These are phyloP conservation scores for Gasteruption jaculator DNA, from an alignment of 2,888 invertebrate species.

Conservation along the genomic window DNA sequence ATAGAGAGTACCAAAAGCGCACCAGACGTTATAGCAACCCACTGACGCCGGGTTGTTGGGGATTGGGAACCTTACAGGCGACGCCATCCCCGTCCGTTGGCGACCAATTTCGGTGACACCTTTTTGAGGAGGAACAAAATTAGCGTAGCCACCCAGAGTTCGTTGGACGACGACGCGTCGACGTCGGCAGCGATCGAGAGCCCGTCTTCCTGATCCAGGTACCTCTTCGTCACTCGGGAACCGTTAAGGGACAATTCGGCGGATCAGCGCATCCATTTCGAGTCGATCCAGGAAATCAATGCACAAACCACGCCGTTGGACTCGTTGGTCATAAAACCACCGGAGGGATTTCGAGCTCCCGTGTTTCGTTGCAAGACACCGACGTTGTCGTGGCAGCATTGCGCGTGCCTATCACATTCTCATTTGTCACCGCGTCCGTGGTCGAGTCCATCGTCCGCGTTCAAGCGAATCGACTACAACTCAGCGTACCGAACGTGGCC, in stretches of 20 bases:
- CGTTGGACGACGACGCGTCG: slow-evolving; percentile 41
- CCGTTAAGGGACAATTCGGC: no score
- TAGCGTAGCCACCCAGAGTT: slow-evolving; percentile 42
- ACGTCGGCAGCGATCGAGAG: slow-evolving; percentile 33
- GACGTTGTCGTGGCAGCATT: slow-evolving; percentile 30
- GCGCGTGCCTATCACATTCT: slow-evolving; percentile 33
- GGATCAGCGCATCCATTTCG: no score
- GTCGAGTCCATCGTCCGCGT: slow-evolving; percentile 32
- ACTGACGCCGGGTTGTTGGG: slow-evolving; percentile 60
- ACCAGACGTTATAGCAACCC: slow-evolving; percentile 84
- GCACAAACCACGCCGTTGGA: no score
- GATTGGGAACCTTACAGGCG: slow-evolving; percentile 61
- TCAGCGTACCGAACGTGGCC: slow-evolving; percentile 41
- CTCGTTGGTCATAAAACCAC: slow-evolving; percentile 32
- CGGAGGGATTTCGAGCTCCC: slow-evolving; percentile 30
- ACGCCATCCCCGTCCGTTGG: slow-evolving; percentile 56
- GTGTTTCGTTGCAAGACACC: slow-evolving; percentile 25
- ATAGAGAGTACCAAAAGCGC: slow-evolving; percentile 84
- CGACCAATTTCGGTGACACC: slow-evolving; percentile 11
- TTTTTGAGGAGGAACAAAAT: slow-evolving; percentile 20
- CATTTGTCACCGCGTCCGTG: slow-evolving; percentile 30
- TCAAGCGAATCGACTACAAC: slow-evolving; percentile 30
- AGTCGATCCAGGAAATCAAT: background rate
- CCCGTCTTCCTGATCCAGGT: slow-evolving; percentile 41
- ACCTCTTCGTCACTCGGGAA: slow-evolving; percentile 22